These are phyloP conservation scores for Oreochromis tanganicae DNA, from an alignment of 2,113 vertebrate genomes.

Conservation along the genomic window DNA sequence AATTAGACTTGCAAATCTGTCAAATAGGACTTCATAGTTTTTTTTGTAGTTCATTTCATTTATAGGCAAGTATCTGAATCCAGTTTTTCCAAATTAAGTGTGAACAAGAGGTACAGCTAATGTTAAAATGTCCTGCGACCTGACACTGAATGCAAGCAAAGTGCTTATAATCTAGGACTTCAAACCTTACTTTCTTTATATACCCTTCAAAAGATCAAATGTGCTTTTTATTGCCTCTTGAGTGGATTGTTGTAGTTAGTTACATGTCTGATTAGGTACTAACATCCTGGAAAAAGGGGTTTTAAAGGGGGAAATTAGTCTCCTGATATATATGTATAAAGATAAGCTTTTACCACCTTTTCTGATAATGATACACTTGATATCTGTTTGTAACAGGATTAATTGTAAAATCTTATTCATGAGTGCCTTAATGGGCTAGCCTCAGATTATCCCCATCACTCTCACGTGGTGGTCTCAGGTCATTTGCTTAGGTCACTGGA, in stretches of 20 bases:
- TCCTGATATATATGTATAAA: background rate
- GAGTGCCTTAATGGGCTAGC: background rate
- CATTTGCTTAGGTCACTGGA: background rate
- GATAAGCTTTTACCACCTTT: background rate
- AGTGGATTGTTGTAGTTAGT: background rate
- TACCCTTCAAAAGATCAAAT: background rate
- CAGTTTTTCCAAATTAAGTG: background rate
- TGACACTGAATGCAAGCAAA: background rate
- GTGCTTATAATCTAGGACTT: background rate
- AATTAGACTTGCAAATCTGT: background rate
- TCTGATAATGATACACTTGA: background rate
- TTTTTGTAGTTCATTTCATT: background rate
- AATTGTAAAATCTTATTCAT: background rate
- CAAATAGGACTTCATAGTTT: accelerated
- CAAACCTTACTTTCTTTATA: background rate
- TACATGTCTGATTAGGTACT: background rate
- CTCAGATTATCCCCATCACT: background rate
- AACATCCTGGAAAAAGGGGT: background rate
- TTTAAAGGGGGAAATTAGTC: background rate
- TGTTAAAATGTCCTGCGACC: background rate
- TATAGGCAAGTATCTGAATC: background rate
- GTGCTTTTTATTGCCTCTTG: background rate
- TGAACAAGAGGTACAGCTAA: background rate
- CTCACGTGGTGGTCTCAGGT: background rate
- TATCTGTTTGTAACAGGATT: background rate